Evolutionary conservation across 2,888 invertebrate genomes (phyloP).

Genomic region (Drymonia ruficornis): DNA sequence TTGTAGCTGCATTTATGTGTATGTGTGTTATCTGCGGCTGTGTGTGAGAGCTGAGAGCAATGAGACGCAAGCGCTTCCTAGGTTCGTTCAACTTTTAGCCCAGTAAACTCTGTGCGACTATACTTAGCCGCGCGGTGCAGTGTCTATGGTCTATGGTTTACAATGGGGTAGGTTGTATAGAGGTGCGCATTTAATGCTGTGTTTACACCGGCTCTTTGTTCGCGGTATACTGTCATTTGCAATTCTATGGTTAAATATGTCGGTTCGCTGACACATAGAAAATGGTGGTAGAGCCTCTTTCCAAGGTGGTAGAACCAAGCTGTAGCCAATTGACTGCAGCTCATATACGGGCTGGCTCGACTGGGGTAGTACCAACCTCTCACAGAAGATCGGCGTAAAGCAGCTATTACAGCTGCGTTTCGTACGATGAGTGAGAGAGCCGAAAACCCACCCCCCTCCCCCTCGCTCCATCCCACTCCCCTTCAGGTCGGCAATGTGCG

Average conservation of each 20-base stretch:
- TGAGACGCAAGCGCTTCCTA: constrained; percentile 71
- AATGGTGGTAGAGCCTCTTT: no score
- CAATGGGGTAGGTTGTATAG: constrained; percentile 51
- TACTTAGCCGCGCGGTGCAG: constrained; percentile 48
- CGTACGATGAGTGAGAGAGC: no score
- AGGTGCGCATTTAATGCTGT: constrained; percentile 49
- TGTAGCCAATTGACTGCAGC: no score
- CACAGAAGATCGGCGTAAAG: no score
- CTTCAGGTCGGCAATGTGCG: no score
- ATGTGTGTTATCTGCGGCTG: constrained; percentile 42
- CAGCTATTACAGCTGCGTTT: no score
- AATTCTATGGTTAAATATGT: constrained; percentile 38
- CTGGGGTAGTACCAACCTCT: no score
- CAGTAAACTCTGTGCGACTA: constrained; percentile 80
- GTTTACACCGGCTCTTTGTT: constrained; percentile 65
- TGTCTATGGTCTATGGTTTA: constrained; percentile 52
- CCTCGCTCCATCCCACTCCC: no score
- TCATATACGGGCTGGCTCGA: no score
- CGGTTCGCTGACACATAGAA: constrained; percentile 6
- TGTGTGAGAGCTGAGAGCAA: constrained; percentile 77
- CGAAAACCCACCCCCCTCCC: no score
- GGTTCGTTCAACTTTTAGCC: constrained; percentile 85
- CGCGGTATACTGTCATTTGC: constrained; percentile 42
- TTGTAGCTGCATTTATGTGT: constrained; percentile 53
- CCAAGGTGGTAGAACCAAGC: no score